phyloP scores from a whole-genome alignment of 2,888 invertebrate species.

The Poecilobothrus nobilitatus region DNA sequence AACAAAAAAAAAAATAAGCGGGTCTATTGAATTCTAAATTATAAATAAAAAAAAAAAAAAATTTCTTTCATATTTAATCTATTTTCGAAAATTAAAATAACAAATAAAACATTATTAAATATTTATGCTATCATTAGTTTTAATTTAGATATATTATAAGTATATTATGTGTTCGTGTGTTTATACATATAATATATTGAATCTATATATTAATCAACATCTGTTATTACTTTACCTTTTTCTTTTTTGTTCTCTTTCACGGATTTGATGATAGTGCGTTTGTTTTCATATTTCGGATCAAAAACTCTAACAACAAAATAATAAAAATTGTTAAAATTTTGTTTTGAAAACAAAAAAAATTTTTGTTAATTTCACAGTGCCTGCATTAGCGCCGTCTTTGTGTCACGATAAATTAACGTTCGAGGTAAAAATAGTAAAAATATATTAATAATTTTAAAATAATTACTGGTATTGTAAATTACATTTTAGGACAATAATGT shows the following conservation, averaged over 20 bases:
- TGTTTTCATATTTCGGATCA: not conserved
- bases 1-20: not conserved
- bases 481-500: no score
- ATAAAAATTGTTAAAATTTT: not conserved
- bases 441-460: no score
- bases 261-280: not conserved
- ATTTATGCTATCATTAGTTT: not conserved
- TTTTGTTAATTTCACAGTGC: conserved; percentile 2
- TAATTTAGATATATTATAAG: not conserved
- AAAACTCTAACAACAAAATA: not conserved
- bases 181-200: no score
- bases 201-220: not conserved
- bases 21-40: not conserved
- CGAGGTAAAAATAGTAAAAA: not conserved
- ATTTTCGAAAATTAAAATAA: not conserved
- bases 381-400: not conserved
- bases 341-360: not conserved
- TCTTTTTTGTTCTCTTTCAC: not conserved
- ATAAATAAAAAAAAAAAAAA: not conserved
- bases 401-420: not conserved
- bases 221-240: not conserved
- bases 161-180: no score
- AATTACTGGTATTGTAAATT: no score
- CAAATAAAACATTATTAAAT: not conserved
- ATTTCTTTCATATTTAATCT: not conserved